These are phyloP conservation scores for Bubo scandiacus DNA, from an alignment of 2,113 vertebrate genomes.

Conservation along the genomic window DNA sequence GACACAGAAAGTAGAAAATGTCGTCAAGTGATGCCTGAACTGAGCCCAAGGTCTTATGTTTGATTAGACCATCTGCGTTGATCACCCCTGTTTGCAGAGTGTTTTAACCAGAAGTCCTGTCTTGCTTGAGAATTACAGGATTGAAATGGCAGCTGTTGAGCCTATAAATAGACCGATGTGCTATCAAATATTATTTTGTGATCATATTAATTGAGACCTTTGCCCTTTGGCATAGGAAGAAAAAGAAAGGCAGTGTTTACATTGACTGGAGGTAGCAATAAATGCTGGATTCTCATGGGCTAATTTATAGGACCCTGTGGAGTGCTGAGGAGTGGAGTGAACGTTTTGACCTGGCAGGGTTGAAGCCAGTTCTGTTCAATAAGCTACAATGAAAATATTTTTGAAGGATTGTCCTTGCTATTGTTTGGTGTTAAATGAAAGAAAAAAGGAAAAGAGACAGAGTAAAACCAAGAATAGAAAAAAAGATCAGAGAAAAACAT, in stretches of 20 bases:
- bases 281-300: neutral
- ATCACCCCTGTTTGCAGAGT: neutral
- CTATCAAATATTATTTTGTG: slow-evolving; percentile 8
- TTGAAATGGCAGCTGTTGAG: neutral
- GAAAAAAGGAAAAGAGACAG: neutral
- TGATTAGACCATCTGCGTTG: neutral
- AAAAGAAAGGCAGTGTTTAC: neutral
- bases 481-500: slow-evolving; percentile 30
- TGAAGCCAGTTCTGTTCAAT: slow-evolving; percentile 10
- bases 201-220: neutral
- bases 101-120: neutral
- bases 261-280: neutral
- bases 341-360: neutral
- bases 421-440: slow-evolving; percentile 40
- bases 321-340: neutral
- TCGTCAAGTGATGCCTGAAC: neutral
- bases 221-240: neutral
- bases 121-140: neutral
- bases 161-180: neutral
- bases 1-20: neutral
- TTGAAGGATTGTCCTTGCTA: slow-evolving; percentile 24
- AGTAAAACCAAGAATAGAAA: neutral
- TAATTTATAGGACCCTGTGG: neutral
- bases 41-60: neutral
- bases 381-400: slow-evolving; percentile 21